These are phyloP conservation scores for Corticium candelabrum DNA, from an alignment of 37 sponge, comb jelly and placozoan species.

Conservation along the genomic window DNA sequence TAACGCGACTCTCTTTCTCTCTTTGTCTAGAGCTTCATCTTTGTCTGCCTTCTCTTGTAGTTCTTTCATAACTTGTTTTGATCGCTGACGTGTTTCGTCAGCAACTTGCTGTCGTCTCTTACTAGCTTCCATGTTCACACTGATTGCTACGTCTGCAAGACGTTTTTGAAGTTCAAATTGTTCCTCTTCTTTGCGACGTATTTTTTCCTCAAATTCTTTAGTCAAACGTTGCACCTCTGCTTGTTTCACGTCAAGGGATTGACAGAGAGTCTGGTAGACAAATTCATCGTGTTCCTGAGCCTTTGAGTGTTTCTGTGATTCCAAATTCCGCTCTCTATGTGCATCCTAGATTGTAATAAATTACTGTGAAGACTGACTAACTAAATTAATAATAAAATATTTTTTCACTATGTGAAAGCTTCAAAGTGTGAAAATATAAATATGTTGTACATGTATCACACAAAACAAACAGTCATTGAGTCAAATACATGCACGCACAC, in stretches of 20 bases:
- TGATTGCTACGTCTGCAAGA: conserved; percentile 50
- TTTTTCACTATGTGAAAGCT: no score
- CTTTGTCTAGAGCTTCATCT: neutral
- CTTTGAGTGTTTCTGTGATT: conserved; percentile 32
- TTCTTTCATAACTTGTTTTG: neutral
- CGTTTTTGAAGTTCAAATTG: conserved; percentile 47
- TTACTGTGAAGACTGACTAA: no score
- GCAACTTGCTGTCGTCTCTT: conserved; percentile 23
- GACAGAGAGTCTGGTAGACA: conserved; percentile 31
- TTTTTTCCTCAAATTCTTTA: conserved; percentile 36
- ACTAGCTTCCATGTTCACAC: conserved; percentile 73
- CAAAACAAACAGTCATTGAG: no score
- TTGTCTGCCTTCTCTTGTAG: neutral
- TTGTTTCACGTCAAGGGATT: conserved; percentile 29
- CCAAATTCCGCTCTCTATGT: no score
- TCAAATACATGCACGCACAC: no score
- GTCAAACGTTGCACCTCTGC: conserved; percentile 50
- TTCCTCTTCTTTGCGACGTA: conserved; percentile 57
- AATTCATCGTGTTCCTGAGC: conserved; percentile 41
- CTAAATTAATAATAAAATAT: no score
- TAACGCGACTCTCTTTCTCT: neutral
- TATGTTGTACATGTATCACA: no score
- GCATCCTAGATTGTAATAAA: no score
- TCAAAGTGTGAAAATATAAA: no score
- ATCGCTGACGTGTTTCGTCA: conserved; percentile 5